Conservation (phyloP, 2,888 invertebrate species). For the Eupithecia tripunctaria region DNA sequence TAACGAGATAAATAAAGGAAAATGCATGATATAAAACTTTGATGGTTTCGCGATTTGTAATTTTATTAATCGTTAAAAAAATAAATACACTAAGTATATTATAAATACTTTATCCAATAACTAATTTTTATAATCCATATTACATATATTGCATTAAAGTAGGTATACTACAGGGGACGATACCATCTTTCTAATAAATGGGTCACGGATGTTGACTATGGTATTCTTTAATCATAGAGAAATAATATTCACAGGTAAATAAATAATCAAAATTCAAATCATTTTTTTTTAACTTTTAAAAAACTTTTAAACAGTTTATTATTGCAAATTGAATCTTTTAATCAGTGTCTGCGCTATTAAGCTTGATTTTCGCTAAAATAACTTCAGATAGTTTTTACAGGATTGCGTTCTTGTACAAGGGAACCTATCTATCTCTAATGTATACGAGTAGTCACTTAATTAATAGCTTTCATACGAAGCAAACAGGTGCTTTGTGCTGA, state of each 20-base stretch:
- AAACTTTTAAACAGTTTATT: too few relatives aligned
- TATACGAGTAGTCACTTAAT: slow-evolving; percentile 34
- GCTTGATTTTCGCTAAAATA: background rate
- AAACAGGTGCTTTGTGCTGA: slow-evolving; percentile 39
- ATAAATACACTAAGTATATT: background rate
- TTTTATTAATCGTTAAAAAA: background rate
- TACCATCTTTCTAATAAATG: background rate
- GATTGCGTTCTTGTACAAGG: background rate
- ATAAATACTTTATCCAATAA: too few relatives aligned
- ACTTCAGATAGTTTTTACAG: background rate
- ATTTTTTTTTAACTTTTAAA: too few relatives aligned
- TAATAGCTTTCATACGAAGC: slow-evolving; percentile 37
- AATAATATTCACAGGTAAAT: too few relatives aligned
- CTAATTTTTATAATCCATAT: background rate
- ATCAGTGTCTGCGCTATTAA: background rate
- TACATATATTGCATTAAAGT: too few relatives aligned
- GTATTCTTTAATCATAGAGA: too few relatives aligned
- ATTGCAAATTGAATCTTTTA: too few relatives aligned
- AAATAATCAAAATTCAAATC: too few relatives aligned
- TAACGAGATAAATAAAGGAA: background rate
- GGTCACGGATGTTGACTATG: too few relatives aligned
- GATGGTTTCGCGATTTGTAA: background rate
- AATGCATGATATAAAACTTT: background rate
- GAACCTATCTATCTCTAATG: slow-evolving; percentile 9
- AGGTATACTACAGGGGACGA: too few relatives aligned